These are phyloP conservation scores for Willowsia nigromaculata DNA, from an alignment of 2,888 invertebrate species.

Conservation along the genomic window DNA sequence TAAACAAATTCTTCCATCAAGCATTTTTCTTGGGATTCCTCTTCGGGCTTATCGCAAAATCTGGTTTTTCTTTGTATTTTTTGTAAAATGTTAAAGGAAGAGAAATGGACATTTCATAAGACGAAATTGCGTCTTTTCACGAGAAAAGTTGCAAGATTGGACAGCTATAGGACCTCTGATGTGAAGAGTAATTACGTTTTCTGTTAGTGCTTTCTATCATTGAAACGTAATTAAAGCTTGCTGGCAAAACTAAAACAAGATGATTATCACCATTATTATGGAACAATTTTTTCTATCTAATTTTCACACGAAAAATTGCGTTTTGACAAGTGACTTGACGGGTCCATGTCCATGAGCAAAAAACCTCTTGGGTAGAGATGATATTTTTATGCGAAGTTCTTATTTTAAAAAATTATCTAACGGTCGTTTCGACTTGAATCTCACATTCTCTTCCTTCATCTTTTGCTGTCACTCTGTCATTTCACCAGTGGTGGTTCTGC, in stretches of 20 bases:
- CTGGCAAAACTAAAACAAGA: slow-evolving; percentile 25
- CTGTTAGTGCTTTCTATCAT: background rate
- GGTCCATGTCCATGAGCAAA: slow-evolving; percentile 18
- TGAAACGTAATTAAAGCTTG: slow-evolving; percentile 13
- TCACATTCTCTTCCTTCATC: background rate
- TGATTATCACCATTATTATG: background rate
- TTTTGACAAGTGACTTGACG: slow-evolving; percentile 58
- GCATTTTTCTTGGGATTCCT: background rate
- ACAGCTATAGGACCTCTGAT: background rate
- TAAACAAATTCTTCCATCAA: background rate
- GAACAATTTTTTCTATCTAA: background rate
- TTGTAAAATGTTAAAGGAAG: background rate
- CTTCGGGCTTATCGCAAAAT: background rate
- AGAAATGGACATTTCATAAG: background rate
- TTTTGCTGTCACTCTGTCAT: slow-evolving; percentile 10
- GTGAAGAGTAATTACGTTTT: background rate
- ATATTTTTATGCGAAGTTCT: background rate
- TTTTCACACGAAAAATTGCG: background rate
- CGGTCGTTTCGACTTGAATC: background rate
- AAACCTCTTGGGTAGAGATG: background rate
- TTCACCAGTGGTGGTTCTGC: background rate
- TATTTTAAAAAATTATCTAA: background rate
- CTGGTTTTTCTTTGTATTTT: background rate
- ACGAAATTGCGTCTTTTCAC: background rate
- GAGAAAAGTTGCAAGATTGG: background rate